Evolutionary conservation across 2,113 vertebrate genomes (phyloP).

Genomic region (Monarcha castaneiventris): DNA sequence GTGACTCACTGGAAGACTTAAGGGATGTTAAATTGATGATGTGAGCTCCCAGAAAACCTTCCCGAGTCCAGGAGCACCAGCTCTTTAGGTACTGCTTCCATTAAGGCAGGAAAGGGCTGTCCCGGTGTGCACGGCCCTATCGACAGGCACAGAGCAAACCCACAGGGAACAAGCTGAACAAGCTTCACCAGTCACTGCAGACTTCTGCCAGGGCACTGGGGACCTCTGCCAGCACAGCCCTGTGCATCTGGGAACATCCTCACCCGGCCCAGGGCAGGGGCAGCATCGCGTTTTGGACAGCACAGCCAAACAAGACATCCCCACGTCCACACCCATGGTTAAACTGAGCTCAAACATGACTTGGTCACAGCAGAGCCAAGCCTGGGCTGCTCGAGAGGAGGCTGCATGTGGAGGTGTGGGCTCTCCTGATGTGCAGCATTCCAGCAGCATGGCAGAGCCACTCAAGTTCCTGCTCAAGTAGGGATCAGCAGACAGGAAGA

Average conservation of each 20-base stretch:
- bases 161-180: neutral
- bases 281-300: neutral
- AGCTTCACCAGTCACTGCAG: neutral
- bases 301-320: accelerated
- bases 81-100: neutral
- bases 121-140: neutral
- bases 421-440: neutral
- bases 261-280: accelerated
- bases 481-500: neutral
- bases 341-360: neutral
- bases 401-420: neutral
- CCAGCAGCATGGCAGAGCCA: neutral
- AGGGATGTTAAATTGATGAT: neutral
- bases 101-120: neutral
- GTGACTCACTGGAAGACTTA: neutral
- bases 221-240: neutral
- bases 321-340: accelerated
- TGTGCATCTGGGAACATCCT: neutral
- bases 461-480: accelerated
- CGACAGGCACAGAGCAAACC: neutral
- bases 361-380: neutral
- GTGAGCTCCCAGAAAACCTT: neutral
- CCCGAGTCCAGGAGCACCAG: neutral
- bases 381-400: neutral
- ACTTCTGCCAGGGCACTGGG: neutral